Evolutionary conservation across 2,113 vertebrate species (phyloP).

Genomic region (Emydura subglobosa): DNA sequence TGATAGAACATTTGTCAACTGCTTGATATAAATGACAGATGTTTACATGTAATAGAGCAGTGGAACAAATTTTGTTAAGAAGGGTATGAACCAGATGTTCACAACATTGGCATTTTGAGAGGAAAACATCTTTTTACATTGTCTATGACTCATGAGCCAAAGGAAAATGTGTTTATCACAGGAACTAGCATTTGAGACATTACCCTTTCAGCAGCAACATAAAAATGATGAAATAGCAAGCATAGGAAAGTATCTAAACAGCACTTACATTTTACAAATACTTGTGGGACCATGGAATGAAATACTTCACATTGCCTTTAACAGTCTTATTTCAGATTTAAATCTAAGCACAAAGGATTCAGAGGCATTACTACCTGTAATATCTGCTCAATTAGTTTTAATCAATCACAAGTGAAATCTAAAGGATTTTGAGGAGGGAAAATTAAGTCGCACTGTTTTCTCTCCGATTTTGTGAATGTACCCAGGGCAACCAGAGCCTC

Average conservation of each 20-base stretch:
- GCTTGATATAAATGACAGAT: slow-evolving; percentile 82
- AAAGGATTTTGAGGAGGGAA: slow-evolving; percentile 7
- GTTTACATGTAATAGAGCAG: slow-evolving; percentile 78
- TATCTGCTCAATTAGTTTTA: slow-evolving; percentile 52
- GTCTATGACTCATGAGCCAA: slow-evolving; percentile 57
- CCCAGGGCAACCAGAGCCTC: background rate
- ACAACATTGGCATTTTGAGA: slow-evolving; percentile 69
- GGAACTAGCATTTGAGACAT: slow-evolving; percentile 58
- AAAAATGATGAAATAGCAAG: slow-evolving; percentile 49
- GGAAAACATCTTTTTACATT: slow-evolving; percentile 70
- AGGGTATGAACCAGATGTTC: slow-evolving; percentile 82
- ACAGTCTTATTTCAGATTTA: slow-evolving; percentile 60
- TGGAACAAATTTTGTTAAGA: slow-evolving; percentile 82
- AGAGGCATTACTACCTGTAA: slow-evolving; percentile 33
- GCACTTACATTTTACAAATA: slow-evolving; percentile 56
- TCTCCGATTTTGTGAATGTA: background rate
- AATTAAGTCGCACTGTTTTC: background rate
- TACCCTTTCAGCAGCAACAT: slow-evolving; percentile 73
- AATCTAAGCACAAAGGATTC: slow-evolving; percentile 46
- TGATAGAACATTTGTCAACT: slow-evolving; percentile 67
- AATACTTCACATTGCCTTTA: slow-evolving; percentile 53
- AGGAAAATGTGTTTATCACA: slow-evolving; percentile 67
- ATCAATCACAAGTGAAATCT: slow-evolving; percentile 34
- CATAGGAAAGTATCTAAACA: slow-evolving; percentile 25
- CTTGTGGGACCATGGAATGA: slow-evolving; percentile 33